phyloP scores from a whole-genome alignment of 2,113 vertebrate genomes.

The Hemiscyllium ocellatum region DNA sequence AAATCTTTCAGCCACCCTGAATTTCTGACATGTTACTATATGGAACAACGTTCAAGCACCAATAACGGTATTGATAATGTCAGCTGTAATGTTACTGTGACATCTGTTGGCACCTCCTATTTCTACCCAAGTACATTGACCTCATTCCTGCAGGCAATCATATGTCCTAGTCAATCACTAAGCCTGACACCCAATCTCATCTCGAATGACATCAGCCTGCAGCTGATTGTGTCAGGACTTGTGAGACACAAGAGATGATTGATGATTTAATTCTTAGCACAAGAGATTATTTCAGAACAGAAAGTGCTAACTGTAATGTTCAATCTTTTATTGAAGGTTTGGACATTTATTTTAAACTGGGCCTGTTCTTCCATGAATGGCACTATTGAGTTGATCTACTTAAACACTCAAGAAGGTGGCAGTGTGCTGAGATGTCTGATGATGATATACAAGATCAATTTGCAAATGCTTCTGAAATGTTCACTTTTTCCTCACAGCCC shows the following conservation, averaged over 20 bases:
- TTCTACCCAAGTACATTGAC: background rate
- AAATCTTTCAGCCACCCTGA: background rate
- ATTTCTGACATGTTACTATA: background rate
- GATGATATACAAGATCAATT: background rate
- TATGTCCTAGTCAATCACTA: background rate
- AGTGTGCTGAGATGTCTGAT: background rate
- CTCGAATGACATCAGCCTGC: slow-evolving; percentile 17
- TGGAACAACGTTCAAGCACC: background rate
- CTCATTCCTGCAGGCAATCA: background rate
- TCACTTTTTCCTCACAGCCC: background rate
- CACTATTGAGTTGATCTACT: background rate
- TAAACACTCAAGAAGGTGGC: background rate
- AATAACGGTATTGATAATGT: background rate
- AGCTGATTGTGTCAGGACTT: slow-evolving; percentile 1
- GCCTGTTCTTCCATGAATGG: background rate
- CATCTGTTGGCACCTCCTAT: background rate
- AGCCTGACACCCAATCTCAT: background rate
- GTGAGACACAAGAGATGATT: background rate
- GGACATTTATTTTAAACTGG: background rate
- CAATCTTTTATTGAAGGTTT: slow-evolving; percentile 3
- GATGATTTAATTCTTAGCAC: background rate
- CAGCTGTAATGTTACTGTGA: background rate
- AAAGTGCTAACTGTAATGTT: background rate
- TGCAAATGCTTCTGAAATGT: background rate
- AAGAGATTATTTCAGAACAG: slow-evolving; percentile 26